These are phyloP conservation scores for Drosophila mettleri DNA, from an alignment of 2,888 invertebrate species.

Conservation along the genomic window DNA sequence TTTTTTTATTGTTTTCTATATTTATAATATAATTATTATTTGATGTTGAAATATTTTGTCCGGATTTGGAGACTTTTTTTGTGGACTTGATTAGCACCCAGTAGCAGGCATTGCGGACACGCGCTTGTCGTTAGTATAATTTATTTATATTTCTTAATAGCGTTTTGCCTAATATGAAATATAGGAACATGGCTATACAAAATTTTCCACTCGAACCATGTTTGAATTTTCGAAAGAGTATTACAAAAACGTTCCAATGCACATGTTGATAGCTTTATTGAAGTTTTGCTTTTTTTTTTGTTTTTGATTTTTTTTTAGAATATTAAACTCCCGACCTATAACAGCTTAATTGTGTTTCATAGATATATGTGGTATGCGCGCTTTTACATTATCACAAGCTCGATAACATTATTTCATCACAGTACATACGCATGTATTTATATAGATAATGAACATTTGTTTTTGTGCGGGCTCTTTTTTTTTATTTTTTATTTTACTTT, in stretches of 20 bases:
- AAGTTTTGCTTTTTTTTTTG: not conserved
- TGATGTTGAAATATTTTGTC: slow-evolving; percentile 13
- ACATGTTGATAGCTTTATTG: slow-evolving; percentile 23
- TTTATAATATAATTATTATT: slow-evolving; percentile 4
- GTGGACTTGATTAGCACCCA: slow-evolving; percentile 58
- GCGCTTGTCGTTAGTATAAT: slow-evolving; percentile 70
- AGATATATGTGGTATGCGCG: not conserved
- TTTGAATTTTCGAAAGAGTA: slow-evolving; percentile 6
- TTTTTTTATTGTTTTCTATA: slow-evolving; percentile 1
- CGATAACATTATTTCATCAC: slow-evolving; percentile 34
- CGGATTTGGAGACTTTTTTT: slow-evolving; percentile 27
- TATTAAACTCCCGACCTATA: not conserved
- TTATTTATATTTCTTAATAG: slow-evolving; percentile 56
- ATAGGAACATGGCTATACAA: slow-evolving; percentile 17
- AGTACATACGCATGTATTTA: not conserved
- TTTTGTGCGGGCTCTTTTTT: slow-evolving; percentile 6
- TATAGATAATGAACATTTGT: slow-evolving; percentile 26
- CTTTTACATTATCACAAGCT: slow-evolving; percentile 11
- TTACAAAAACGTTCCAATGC: slow-evolving; percentile 28
- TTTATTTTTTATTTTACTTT: not conserved
- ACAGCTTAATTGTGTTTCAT: slow-evolving; percentile 3
- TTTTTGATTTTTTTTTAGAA: not conserved
- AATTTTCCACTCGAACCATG: slow-evolving; percentile 48
- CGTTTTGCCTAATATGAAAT: slow-evolving; percentile 25
- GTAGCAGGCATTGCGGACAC: slow-evolving; percentile 45